Percentiles rank a stretch among this genome's conserved stretches.
These are phyloP conservation scores for Lycopodina hypogea DNA, from an alignment of 37 sponge, comb jelly and placozoan genomes.

Conservation along the genomic window DNA sequence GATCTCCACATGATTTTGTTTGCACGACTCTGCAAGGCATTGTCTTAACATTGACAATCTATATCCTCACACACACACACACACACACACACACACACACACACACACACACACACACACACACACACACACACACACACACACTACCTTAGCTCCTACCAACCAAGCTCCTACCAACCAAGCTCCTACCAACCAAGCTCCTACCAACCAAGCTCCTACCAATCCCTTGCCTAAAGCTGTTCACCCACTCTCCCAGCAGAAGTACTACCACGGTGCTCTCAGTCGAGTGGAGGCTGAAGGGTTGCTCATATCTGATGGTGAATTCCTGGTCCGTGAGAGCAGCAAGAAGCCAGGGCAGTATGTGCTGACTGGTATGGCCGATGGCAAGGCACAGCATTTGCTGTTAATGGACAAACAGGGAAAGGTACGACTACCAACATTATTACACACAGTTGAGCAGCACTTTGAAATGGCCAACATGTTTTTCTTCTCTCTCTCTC, in stretches of 20 bases:
- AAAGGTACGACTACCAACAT: slow-evolving; percentile 24
- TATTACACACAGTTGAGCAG: not conserved
- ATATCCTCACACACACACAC: not conserved
- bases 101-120: not conserved
- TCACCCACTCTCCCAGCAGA: slow-evolving; percentile 8
- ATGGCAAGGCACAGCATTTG: slow-evolving; percentile 61
- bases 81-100: not conserved
- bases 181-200: no score
- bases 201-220: not conserved
- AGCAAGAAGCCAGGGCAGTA: slow-evolving; percentile 70
- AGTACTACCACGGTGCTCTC: slow-evolving; percentile 76
- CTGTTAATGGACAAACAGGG: slow-evolving; percentile 81
- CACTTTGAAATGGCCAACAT: not conserved
- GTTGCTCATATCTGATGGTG: slow-evolving; percentile 69
- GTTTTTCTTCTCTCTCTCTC: no score
- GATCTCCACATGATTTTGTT: no score
- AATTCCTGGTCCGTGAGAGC: slow-evolving; percentile 81
- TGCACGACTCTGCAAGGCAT: no score
- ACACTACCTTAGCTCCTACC: no score
- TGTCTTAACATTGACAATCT: no score
- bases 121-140: not conserved
- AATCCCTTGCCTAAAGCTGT: not conserved
- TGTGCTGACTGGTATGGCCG: slow-evolving; percentile 79
- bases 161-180: no score
- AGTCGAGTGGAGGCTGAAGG: slow-evolving; percentile 70